Conservation (phyloP, 2,113 vertebrate species). For the Dicentrarchus labrax region DNA sequence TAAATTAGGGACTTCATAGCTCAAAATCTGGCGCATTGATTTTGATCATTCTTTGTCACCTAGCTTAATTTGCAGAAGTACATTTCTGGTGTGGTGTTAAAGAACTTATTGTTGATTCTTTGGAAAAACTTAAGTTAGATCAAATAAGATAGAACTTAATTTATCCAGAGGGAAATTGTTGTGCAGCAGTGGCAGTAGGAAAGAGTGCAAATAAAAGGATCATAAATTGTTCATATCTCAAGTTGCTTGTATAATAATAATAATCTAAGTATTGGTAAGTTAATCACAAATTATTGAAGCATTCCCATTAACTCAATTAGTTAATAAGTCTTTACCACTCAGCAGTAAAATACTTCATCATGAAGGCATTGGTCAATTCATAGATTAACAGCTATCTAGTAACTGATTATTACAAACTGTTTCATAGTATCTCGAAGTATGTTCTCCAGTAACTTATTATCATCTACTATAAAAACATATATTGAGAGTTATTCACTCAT, state of each 20-base stretch:
- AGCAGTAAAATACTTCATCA: slow-evolving; percentile 14
- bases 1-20: background rate
- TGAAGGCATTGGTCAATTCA: background rate
- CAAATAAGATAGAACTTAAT: background rate
- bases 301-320: too few relatives aligned
- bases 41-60: background rate
- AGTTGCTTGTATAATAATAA: too few relatives aligned
- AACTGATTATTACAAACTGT: background rate
- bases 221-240: too few relatives aligned
- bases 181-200: background rate
- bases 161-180: too few relatives aligned
- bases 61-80: too few relatives aligned
- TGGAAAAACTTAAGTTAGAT: background rate
- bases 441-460: background rate
- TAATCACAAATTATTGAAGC: background rate
- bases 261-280: background rate
- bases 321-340: background rate
- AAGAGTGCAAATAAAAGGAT: too few relatives aligned
- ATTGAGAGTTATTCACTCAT: background rate
- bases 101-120: background rate
- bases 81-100: background rate
- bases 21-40: background rate
- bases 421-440: background rate
- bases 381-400: background rate
- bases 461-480: background rate